A percentile compares a stretch with the other conserved stretches of the same genome.
These are phyloP conservation scores for Saxidomus purpurata DNA, from an alignment of 1,140 invertebrate species.

Conservation along the genomic window DNA sequence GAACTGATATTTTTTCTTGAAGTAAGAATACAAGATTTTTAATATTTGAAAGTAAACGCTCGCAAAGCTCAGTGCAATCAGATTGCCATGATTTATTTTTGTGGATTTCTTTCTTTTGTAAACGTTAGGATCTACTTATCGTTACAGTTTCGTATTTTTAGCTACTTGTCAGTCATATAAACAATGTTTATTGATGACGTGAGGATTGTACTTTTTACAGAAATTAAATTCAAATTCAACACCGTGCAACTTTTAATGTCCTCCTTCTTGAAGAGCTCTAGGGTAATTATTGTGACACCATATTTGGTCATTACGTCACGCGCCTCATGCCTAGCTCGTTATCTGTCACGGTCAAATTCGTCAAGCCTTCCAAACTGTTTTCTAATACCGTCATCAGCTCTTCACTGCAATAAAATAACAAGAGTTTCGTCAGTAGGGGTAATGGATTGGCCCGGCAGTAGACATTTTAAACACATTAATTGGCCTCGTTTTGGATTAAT, in stretches of 20 bases:
- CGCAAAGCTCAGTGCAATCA: no score
- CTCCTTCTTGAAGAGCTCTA: neutral
- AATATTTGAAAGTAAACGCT: no score
- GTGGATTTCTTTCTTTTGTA: no score
- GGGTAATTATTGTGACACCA: conserved; percentile 5
- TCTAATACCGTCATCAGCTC: conserved; percentile 45
- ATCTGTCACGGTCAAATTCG: conserved; percentile 25
- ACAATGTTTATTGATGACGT: no score
- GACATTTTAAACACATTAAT: conserved; percentile 66
- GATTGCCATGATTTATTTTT: no score
- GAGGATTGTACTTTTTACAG: no score
- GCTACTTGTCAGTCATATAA: no score
- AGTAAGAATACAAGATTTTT: no score
- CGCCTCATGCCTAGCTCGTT: conserved; percentile 36
- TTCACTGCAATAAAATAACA: conserved; percentile 53
- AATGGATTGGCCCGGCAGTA: conserved; percentile 50
- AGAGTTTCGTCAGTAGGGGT: conserved; percentile 33
- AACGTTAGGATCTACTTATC: no score
- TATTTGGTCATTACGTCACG: conserved; percentile 37
- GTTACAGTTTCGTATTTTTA: no score
- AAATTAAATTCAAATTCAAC: no score
- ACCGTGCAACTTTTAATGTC: neutral
- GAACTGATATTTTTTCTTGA: no score
- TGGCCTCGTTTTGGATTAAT: conserved; percentile 62
- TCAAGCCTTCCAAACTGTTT: conserved; percentile 45